A percentile compares a stretch with the other conserved stretches of the same genome.
phyloP scores from a whole-genome alignment of 1,140 invertebrate species.

The Ooceraea biroi region DNA sequence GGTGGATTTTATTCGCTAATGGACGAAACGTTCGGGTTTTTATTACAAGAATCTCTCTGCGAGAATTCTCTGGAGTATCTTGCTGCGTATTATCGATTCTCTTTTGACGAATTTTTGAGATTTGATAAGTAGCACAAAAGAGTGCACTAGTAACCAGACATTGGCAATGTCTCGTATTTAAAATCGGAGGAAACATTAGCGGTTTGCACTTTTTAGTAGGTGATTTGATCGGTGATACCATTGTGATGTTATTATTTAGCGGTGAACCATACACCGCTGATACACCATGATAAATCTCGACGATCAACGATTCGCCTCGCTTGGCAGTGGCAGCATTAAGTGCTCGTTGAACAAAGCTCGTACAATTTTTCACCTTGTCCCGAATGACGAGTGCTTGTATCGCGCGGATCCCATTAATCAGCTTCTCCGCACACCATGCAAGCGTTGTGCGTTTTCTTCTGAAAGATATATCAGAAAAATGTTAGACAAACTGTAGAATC shows the following conservation, averaged over 20 bases:
- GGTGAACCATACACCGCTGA: not conserved
- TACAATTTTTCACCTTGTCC: slow-evolving; percentile 63
- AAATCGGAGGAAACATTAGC: not conserved
- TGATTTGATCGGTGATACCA: not conserved
- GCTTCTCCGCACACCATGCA: not conserved
- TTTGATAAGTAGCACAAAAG: too few species aligned
- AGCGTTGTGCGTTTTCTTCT: not conserved
- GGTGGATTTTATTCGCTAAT: slow-evolving; percentile 57
- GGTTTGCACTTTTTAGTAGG: not conserved
- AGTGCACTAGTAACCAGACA: too few species aligned
- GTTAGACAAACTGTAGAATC: not conserved
- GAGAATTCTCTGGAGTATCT: slow-evolving; percentile 14
- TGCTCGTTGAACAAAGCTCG: slow-evolving; percentile 61
- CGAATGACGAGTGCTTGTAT: slow-evolving; percentile 46
- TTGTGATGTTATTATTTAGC: not conserved
- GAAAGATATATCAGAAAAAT: not conserved
- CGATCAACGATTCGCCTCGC: slow-evolving; percentile 50
- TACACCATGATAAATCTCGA: slow-evolving; percentile 43
- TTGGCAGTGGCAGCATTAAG: slow-evolving; percentile 41
- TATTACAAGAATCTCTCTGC: slow-evolving; percentile 7
- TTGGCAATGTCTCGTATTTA: not conserved
- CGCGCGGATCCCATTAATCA: slow-evolving; percentile 69
- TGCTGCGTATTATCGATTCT: too few species aligned
- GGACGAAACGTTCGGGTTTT: slow-evolving; percentile 43
- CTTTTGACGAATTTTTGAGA: too few species aligned